A percentile compares a stretch with the other conserved stretches of the same genome.
phyloP scores from a whole-genome alignment of 2,888 invertebrate genomes.

The Cheilosia grossa region DNA sequence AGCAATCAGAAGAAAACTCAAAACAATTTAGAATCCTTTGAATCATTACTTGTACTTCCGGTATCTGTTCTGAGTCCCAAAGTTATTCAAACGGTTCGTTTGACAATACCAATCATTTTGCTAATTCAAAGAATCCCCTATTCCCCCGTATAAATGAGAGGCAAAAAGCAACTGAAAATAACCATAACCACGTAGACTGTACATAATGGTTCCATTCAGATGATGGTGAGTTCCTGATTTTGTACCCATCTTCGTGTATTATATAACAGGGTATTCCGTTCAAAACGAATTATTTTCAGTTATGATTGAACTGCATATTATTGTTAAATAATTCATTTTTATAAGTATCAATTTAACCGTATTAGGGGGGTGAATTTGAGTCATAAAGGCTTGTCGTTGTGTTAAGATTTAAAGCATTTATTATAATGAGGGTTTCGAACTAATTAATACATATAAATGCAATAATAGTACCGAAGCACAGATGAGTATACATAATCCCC shows the following conservation, averaged over 20 bases:
- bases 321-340: too few species aligned
- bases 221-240: constrained; percentile 39
- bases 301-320: not conserved
- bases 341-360: too few species aligned
- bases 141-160: constrained; percentile 30
- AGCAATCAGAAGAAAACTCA: constrained; percentile 76
- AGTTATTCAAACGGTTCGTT: constrained; percentile 66
- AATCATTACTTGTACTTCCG: constrained; percentile 81
- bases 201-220: constrained; percentile 58
- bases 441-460: too few species aligned
- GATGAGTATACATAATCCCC: too few species aligned
- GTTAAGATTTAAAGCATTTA: too few species aligned
- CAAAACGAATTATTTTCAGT: not conserved
- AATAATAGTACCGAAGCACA: too few species aligned
- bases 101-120: constrained; percentile 65
- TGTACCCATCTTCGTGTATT: constrained; percentile 25
- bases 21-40: constrained; percentile 81
- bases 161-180: constrained; percentile 52
- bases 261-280: constrained; percentile 45
- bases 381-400: too few species aligned
- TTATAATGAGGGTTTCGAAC: too few species aligned
- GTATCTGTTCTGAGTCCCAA: constrained; percentile 56
- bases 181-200: constrained; percentile 58
- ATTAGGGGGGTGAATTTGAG: too few species aligned
- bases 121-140: constrained; percentile 55